Evolutionary conservation across 2,113 vertebrate species (phyloP), one percentile per base, ranked within the genome.

Genomic region (Plecturocebus donacophilus): DNA sequence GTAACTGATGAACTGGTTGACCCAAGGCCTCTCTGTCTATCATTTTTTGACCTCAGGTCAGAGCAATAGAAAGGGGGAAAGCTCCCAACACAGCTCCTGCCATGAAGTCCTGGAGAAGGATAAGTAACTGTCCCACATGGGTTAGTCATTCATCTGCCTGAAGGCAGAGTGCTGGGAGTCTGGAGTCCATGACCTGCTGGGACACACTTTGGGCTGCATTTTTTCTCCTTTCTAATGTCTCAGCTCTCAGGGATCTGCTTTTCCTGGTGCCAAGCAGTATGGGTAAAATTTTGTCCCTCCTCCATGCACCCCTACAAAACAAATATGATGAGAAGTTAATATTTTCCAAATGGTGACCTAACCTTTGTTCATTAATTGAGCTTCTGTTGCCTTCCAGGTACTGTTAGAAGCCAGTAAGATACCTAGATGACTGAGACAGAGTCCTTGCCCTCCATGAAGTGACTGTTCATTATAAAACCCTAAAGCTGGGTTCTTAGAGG

Each of bases 21-120:
- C 95, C 95, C 87, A 81, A 94, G 97, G 92, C 64, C 90, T 82
- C 82, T 81, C 76, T 90, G 96, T 93, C 96, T 58, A 90, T 96
- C 95, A 96, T 92, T 81, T 75, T 77, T 87, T 96, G 96, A 97
- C 97, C 97, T 96, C 47, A 81, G 97, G 92, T 97, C 98, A 96
- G 68, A 90, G 92, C 27, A 75, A 91, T 11, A 95, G 93, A 81
- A 87, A 90, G 30, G 64, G 20, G n/a, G 68, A 85, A 95, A 82
- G 49, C 54, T 38, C 80, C 21, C 21, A 32, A n/a, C 76, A 86
- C 91, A 84, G 86, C 49, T 90, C 84, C 89, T 87, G 87, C 79
- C 64, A 80, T 84, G 56, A 38, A 66, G 64, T 96, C 82, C 81
- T 77, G 9, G 84, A 76, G 61, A 82, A 94, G 84, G 90, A 97